Evolutionary conservation across 2,888 invertebrate genomes (phyloP).

Genomic region (Ganaspis brasiliensis): DNA sequence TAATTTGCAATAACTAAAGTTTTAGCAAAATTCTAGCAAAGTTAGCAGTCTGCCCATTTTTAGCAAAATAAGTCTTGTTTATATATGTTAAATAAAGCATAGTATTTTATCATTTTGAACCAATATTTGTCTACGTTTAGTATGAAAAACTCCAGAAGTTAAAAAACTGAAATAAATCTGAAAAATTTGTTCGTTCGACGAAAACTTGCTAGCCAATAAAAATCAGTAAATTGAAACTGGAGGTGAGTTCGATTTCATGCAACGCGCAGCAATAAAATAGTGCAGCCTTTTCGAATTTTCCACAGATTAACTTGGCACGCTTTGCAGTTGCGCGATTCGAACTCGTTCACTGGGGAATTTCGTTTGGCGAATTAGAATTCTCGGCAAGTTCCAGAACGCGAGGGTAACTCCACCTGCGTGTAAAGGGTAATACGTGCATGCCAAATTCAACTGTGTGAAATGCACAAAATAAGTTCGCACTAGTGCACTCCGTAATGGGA

Average conservation of each 20-base stretch:
- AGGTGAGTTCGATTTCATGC: conserved; percentile 36
- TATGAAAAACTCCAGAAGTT: neutral
- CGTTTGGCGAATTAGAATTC: conserved; percentile 55
- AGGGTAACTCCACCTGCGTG: conserved; percentile 51
- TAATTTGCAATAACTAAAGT: too few relatives aligned
- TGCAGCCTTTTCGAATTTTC: conserved; percentile 43
- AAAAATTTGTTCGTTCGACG: conserved; percentile 20
- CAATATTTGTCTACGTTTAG: neutral
- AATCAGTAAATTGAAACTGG: conserved; percentile 38
- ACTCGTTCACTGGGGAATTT: conserved; percentile 47
- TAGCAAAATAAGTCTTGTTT: too few relatives aligned
- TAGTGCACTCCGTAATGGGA: conserved; percentile 43
- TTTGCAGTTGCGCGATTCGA: conserved; percentile 32
- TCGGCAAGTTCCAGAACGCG: conserved; percentile 62
- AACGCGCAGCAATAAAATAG: conserved; percentile 41
- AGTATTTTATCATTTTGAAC: too few relatives aligned
- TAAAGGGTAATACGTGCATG: conserved; percentile 24
- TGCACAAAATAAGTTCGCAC: conserved; percentile 42
- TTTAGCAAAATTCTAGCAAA: too few relatives aligned
- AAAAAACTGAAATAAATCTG: conserved; percentile 4
- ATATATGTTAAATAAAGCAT: too few relatives aligned
- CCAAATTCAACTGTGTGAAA: conserved; percentile 26
- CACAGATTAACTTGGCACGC: conserved; percentile 43
- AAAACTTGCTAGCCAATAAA: conserved; percentile 22
- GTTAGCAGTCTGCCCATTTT: too few relatives aligned